Evolutionary conservation across 2,113 vertebrate genomes (phyloP).

Genomic region (Protobothrops mucrosquamatus): DNA sequence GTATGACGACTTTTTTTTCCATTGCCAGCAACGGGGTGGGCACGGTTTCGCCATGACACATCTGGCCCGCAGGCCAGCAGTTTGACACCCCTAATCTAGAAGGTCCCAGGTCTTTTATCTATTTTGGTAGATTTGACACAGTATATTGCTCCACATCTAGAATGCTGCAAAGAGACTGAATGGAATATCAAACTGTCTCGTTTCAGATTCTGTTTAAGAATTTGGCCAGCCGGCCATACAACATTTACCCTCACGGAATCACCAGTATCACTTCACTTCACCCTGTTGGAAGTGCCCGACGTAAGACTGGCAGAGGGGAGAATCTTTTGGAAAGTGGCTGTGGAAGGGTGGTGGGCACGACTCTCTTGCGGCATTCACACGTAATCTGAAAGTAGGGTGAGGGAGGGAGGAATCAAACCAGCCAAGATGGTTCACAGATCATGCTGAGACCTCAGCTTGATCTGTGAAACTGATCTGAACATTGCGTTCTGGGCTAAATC

Average conservation of each 20-base stretch:
- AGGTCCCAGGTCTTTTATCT: neutral
- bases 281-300: constrained; percentile 57
- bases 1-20: too few species aligned
- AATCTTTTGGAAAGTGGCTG: neutral
- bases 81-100: too few species aligned
- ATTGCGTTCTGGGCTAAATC: neutral
- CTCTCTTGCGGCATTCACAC: neutral
- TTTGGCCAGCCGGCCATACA: constrained; percentile 85
- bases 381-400: neutral
- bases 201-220: constrained; percentile 92
- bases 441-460: neutral
- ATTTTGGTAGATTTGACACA: neutral
- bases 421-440: neutral
- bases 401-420: neutral
- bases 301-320: constrained; percentile 42
- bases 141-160: neutral
- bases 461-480: neutral
- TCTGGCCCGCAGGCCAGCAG: too few species aligned
- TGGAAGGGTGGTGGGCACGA: neutral
- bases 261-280: constrained; percentile 71
- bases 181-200: neutral
- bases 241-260: constrained; percentile 90
- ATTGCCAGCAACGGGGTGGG: too few species aligned
- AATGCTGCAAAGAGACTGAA: too few species aligned
- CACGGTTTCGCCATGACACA: too few species aligned